Evolutionary conservation across 2,888 invertebrate species (phyloP).

Genomic region (Epinotia demarniana): DNA sequence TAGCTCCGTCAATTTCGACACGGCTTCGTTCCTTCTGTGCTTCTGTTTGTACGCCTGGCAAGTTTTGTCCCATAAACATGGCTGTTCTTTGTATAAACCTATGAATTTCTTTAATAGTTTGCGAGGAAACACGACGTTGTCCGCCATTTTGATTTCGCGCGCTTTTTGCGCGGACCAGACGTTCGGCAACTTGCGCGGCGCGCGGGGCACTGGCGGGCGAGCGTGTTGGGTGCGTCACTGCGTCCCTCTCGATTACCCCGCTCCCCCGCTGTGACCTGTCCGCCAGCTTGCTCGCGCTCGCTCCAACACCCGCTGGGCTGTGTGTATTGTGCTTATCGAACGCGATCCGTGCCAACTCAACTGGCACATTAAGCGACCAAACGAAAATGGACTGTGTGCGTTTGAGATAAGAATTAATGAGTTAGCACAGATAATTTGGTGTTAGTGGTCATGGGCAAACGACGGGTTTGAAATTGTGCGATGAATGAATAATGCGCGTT

Average conservation of each 20-base stretch:
- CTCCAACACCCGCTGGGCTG: conserved; percentile 22
- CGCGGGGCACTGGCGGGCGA: conserved; percentile 65
- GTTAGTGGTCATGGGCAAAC: background rate
- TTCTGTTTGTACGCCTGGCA: conserved; percentile 67
- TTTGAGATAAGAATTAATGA: background rate
- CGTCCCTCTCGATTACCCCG: conserved; percentile 5
- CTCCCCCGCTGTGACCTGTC: conserved; percentile 30
- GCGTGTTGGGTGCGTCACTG: conserved; percentile 36
- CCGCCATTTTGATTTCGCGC: conserved; percentile 58
- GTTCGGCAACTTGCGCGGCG: conserved; percentile 70
- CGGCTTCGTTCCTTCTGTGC: conserved; percentile 66
- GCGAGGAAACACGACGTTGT: conserved; percentile 69
- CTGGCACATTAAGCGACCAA: background rate
- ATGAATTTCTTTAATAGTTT: conserved; percentile 70
- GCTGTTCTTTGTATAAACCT: conserved; percentile 63
- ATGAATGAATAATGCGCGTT: conserved; percentile 8
- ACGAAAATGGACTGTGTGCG: background rate
- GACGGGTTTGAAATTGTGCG: conserved; percentile 15
- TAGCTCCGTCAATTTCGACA: conserved; percentile 67
- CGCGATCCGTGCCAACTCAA: background rate
- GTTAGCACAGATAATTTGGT: background rate
- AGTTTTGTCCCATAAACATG: conserved; percentile 71
- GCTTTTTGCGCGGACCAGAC: conserved; percentile 47
- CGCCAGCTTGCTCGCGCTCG: conserved; percentile 42
- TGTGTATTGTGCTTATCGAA: conserved; percentile 35